Evolutionary conservation across 2,797 vertebrate species (phyloP), one percentile per base, ranked within the genome.

Genomic region (Sebastolobus alascanus): DNA sequence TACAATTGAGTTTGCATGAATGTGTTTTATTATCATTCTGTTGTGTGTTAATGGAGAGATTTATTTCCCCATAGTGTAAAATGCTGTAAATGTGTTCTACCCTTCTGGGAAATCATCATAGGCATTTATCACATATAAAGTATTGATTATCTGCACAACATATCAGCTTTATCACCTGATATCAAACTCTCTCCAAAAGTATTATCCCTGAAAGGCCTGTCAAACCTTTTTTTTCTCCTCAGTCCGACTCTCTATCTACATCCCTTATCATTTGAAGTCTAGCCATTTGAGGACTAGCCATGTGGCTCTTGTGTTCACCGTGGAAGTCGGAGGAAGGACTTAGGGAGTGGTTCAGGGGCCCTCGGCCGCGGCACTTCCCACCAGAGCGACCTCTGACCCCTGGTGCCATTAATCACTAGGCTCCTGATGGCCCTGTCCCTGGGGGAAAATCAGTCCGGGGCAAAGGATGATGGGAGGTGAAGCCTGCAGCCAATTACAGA

Each of bases 361-460:
- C 92, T 92, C 91, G 91, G 95, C 95, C 95, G 90, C 43, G 25
- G 96, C 96, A 97, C 96, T 97, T 96, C 96, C 96, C 96, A 97
- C 96, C 97, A 97, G 93, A 93, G 93, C 89, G 89, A 96, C 96
- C 97, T 96, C 94, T 97, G 97, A 97, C 97, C 97, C 94, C 64
- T 0, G 37, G 35, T 94, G 96, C 97, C 98, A 98, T 99, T 97
- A 98, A 99, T 99, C 97, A 97, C 90, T 91, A 90, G 83, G 94
- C 97, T 97, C 96, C 96, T 98, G 97, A 97, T 98, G 97, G 96
- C 95, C 95, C 90, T 95, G 96, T 98, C 98, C 97, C 97, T 96
- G 94, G 96, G 97, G 88, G 90, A 92, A 94, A 95, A 94, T 95
- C 95, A 96, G 92, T 92, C 89, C 90, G 27, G 93, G 93, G 94